Base-by-base conservation (phyloP, 2,113 vertebrate species). In the Phainopepla nitens region DNA sequence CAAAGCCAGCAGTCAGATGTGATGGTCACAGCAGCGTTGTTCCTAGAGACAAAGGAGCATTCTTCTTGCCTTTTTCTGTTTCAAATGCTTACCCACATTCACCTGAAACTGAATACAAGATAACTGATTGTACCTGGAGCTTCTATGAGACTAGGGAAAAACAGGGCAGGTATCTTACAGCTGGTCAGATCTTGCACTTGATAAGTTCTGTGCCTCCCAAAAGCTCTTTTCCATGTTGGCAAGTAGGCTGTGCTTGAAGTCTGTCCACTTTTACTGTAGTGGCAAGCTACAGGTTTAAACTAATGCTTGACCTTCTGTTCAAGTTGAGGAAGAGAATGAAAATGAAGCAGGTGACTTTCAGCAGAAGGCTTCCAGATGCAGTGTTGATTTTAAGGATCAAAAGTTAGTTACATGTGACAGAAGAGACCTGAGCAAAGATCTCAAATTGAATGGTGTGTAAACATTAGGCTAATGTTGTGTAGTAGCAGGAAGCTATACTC, bases 341-440 rank as follows among this genome's bases (percentile, higher is more conserved):
- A 89, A 89, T 9, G 13, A 10, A 89, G 56, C 39, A 44, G 33
- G 41, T 87, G 60, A 73, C 58, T 77, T 69, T 42, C 15, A 77
- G 64, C 54, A 80, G 57, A 80, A 36, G 0, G 0, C 17, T 90
- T 57, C 53, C 49, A 56, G 29, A 24, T 66, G 20, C 31, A 58
- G n/a, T 61, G 56, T 89, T 95, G 83, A 66, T 93, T 89, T 94
- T 84, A 66, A 84, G 72, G 77, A 94, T 91, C 58, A 66, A 19
- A 92, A 78, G 69, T 87, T 94, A 73, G 47, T 58, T 70, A 20
- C 53, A 25, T 0, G 2, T 93, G 87, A 81, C 42, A 84, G 76
- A 76, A 80, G 83, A 89, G 68, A 96, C 64, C 47, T 39, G 60
- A 93, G 51, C 64, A 93, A 94, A 91, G 89, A 89, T 89, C 77